These are phyloP conservation scores for Sesia apiformis DNA, from an alignment of 2,888 invertebrate species.

Conservation along the genomic window DNA sequence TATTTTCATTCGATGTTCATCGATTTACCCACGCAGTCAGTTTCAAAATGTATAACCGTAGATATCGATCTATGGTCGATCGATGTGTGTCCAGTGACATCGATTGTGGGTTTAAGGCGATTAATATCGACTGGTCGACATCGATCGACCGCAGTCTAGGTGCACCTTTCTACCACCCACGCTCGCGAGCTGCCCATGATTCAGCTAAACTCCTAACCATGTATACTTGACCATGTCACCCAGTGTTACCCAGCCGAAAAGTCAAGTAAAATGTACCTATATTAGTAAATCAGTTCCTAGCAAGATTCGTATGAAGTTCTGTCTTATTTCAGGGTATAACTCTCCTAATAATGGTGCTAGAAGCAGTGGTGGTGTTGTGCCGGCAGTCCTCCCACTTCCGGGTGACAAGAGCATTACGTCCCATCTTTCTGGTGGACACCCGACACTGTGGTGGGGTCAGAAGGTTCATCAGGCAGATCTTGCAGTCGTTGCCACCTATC, in stretches of 20 bases:
- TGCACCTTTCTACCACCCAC: too few relatives aligned
- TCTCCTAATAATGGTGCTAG: conserved; percentile 85
- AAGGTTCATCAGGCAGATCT: conserved; percentile 84
- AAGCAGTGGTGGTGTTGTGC: conserved; percentile 85
- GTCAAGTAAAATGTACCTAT: not conserved
- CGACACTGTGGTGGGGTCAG: conserved; percentile 87
- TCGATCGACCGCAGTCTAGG: too few relatives aligned
- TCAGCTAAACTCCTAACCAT: too few relatives aligned
- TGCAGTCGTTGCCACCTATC: conserved; percentile 90
- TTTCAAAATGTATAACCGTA: too few relatives aligned
- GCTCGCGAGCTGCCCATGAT: too few relatives aligned
- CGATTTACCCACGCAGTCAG: too few relatives aligned
- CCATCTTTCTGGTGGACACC: conserved; percentile 92
- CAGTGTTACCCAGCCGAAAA: not conserved
- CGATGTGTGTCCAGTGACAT: too few relatives aligned
- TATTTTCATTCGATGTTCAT: too few relatives aligned
- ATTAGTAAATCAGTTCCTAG: not conserved
- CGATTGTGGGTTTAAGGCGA: too few relatives aligned
- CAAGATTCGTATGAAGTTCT: too few relatives aligned
- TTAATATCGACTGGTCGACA: too few relatives aligned
- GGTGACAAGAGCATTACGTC: conserved; percentile 88
- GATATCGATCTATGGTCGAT: too few relatives aligned
- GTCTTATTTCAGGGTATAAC: conserved; percentile 76
- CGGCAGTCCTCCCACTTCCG: conserved; percentile 90
- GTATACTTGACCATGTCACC: not conserved